Conservation (phyloP, 2,888 invertebrate genomes). For the Panzeria rudis region DNA sequence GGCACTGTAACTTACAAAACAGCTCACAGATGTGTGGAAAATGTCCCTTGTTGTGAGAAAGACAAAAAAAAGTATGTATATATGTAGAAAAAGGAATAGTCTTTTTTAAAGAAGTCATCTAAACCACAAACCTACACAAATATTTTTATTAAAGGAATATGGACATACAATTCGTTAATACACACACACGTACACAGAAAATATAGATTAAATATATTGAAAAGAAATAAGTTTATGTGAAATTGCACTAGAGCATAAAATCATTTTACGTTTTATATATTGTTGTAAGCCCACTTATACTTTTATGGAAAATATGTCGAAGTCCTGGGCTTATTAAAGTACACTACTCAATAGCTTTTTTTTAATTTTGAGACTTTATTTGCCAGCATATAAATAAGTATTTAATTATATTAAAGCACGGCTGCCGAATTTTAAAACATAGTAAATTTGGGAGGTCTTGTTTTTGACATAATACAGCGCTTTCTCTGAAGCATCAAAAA, state of each 20-base stretch:
- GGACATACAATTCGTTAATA: constrained; percentile 13
- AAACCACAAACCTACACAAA: constrained; percentile 68
- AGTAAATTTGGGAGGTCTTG: no score
- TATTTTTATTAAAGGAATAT: constrained; percentile 45
- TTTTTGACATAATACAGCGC: no score
- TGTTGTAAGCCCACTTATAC: constrained; percentile 25
- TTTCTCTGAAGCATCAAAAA: no score
- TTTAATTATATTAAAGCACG: no score
- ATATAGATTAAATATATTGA: constrained; percentile 43
- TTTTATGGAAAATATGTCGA: neutral
- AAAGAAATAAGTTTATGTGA: constrained; percentile 32
- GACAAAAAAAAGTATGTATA: no score
- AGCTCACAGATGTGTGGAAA: constrained; percentile 36
- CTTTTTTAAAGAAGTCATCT: constrained; percentile 65
- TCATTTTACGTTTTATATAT: constrained; percentile 41
- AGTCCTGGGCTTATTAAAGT: neutral
- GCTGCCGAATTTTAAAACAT: no score
- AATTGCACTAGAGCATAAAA: constrained; percentile 24
- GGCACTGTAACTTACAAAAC: neutral
- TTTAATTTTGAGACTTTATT: no score
- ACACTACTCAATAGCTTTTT: no score
- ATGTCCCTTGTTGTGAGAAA: constrained; percentile 44
- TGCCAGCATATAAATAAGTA: no score
- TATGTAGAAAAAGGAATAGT: constrained; percentile 3
- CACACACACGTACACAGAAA: constrained; percentile 1